These are phyloP conservation scores for Leptopilina clavipes DNA, from an alignment of 1,140 invertebrate species.

Conservation along the genomic window DNA sequence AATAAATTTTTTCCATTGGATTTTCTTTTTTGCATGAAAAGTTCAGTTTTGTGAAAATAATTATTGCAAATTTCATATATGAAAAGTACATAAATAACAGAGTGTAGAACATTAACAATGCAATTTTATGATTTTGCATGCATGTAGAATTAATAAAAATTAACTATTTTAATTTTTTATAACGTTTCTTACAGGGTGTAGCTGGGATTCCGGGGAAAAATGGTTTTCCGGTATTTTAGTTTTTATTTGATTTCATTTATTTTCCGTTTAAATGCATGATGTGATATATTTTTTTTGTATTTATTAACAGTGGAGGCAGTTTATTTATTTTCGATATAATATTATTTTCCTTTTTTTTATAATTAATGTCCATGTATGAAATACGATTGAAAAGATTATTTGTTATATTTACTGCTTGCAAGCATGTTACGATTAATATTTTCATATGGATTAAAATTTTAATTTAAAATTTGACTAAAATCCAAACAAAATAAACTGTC, in stretches of 20 bases:
- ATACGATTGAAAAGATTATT: not conserved
- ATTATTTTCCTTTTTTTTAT: not conserved
- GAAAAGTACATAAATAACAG: not conserved
- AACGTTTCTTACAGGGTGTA: slow-evolving; percentile 82
- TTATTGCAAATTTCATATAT: not conserved
- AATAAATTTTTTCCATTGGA: too few species aligned
- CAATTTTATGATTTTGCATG: not conserved
- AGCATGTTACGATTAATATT: slow-evolving; percentile 14
- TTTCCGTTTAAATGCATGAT: slow-evolving; percentile 37
- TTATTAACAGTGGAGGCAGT: not conserved
- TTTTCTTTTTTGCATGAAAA: not conserved
- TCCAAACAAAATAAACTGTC: not conserved
- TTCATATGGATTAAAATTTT: slow-evolving; percentile 4
- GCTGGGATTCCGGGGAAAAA: slow-evolving; percentile 87
- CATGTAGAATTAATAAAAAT: slow-evolving; percentile 39
- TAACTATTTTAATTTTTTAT: slow-evolving; percentile 73
- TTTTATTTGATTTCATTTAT: slow-evolving; percentile 67
- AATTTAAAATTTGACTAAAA: not conserved
- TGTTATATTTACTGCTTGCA: not conserved
- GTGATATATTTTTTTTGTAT: slow-evolving; percentile 27
- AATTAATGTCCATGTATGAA: slow-evolving; percentile 25
- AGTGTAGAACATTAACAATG: not conserved
- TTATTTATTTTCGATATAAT: slow-evolving; percentile 27
- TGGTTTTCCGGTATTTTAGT: slow-evolving; percentile 89
- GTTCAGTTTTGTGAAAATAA: not conserved